These are phyloP conservation scores for Ursus arctos DNA, from an alignment of 2,113 vertebrate genomes.

Conservation along the genomic window DNA sequence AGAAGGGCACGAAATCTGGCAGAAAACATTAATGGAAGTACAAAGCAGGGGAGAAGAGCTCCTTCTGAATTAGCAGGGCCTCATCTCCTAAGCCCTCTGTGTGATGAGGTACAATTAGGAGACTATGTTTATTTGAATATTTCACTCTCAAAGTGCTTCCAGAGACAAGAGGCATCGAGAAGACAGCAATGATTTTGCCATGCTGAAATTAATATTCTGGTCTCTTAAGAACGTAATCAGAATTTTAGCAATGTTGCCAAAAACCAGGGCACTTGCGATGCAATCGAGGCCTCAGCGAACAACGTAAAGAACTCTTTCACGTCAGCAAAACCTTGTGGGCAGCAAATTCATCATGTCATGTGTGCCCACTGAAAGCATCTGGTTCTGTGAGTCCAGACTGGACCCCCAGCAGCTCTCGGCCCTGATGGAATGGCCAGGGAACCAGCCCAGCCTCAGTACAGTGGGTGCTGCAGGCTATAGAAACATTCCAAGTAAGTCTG, in stretches of 20 bases:
- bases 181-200: not conserved
- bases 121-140: not conserved
- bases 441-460: not conserved
- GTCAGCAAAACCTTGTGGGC: not conserved
- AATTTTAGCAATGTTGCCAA: constrained; percentile 8
- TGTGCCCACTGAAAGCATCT: not conserved
- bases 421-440: not conserved
- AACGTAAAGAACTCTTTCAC: not conserved
- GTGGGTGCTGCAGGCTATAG: not conserved
- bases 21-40: constrained; percentile 9
- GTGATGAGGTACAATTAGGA: constrained; percentile 49
- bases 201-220: not conserved
- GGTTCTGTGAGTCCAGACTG: not conserved
- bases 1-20: constrained; percentile 22
- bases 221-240: not conserved
- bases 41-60: not conserved
- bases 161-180: not conserved
- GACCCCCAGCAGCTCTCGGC: not conserved
- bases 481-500: not conserved
- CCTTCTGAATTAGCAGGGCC: not conserved
- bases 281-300: not conserved
- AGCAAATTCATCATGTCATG: not conserved
- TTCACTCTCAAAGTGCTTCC: constrained; percentile 58
- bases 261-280: not conserved
- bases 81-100: constrained; percentile 43